Conservation (phyloP, 2,888 invertebrate species). For the Macaria notata region DNA sequence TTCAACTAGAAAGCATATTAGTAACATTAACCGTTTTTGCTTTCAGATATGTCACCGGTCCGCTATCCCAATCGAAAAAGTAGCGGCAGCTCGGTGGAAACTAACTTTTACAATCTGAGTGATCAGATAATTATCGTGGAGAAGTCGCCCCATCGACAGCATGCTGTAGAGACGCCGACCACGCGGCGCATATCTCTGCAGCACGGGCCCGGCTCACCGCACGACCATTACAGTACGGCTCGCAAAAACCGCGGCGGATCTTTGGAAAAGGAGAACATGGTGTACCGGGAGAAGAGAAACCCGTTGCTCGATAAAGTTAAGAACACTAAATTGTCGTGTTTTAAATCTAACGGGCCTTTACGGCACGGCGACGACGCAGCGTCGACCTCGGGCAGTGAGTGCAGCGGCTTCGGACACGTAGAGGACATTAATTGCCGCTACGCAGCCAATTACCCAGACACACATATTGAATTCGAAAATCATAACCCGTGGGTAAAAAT, state of each 20-base stretch:
- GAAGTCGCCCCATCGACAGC: constrained; percentile 78
- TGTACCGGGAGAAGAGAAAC: constrained; percentile 85
- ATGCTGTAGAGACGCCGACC: constrained; percentile 61
- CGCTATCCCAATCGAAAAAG: constrained; percentile 84
- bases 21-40: constrained; percentile 16
- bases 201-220: constrained; percentile 66
- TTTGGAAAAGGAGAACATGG: constrained; percentile 82
- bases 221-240: constrained; percentile 75
- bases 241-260: constrained; percentile 75
- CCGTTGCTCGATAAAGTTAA: constrained; percentile 87
- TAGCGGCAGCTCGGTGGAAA: constrained; percentile 84
- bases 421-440: constrained; percentile 70
- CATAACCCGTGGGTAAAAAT: constrained; percentile 78
- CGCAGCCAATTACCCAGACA: constrained; percentile 58
- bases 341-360: constrained; percentile 81
- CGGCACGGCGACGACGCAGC: constrained; percentile 75
- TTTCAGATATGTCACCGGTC: constrained; percentile 85
- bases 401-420: constrained; percentile 76
- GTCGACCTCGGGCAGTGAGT: constrained; percentile 78
- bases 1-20: constrained; percentile 10
- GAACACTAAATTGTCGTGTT: constrained; percentile 86
- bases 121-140: constrained; percentile 83
- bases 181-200: constrained; percentile 73
- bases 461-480: constrained; percentile 74
- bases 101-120: constrained; percentile 86